Evolutionary conservation across 2,113 vertebrate genomes (phyloP).

Genomic region (Paradisaea rubra): DNA sequence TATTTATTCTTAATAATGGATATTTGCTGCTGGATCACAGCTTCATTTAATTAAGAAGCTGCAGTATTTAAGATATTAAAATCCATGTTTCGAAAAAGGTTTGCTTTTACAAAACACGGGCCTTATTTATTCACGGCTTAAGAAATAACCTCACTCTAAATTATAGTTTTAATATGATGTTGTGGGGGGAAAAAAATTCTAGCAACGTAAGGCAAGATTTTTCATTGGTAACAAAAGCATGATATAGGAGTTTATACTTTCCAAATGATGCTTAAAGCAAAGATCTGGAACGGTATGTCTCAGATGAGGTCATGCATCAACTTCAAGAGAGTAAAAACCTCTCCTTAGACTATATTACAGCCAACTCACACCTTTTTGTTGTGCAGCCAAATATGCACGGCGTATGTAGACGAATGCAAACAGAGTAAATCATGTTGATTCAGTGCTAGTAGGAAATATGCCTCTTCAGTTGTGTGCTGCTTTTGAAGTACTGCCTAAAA

Average conservation of each 20-base stretch:
- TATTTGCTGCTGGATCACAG: conserved; percentile 53
- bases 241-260: conserved; percentile 52
- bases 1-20: conserved; percentile 58
- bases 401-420: conserved; percentile 70
- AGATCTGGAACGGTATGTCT: conserved; percentile 57
- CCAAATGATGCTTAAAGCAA: conserved; percentile 69
- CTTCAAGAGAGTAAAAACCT: conserved; percentile 61
- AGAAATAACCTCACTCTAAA: conserved; percentile 29
- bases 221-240: conserved; percentile 47
- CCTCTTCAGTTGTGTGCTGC: conserved; percentile 74
- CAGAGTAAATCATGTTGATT: conserved; percentile 75
- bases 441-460: conserved; percentile 73
- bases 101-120: conserved; percentile 17
- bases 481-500: conserved; percentile 89
- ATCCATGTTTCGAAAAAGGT: conserved; percentile 3
- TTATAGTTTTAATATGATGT: conserved; percentile 61
- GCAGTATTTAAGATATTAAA: conserved; percentile 52
- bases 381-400: conserved; percentile 73
- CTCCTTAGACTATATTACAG: conserved; percentile 61
- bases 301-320: conserved; percentile 66
- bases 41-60: conserved; percentile 56
- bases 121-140: conserved; percentile 53
- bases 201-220: neutral
- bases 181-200: neutral
- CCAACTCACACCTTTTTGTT: conserved; percentile 72